These are phyloP conservation scores for Lytechinus pictus DNA, from an alignment of 35 echinoderm and acorn worm species.

Conservation along the genomic window DNA sequence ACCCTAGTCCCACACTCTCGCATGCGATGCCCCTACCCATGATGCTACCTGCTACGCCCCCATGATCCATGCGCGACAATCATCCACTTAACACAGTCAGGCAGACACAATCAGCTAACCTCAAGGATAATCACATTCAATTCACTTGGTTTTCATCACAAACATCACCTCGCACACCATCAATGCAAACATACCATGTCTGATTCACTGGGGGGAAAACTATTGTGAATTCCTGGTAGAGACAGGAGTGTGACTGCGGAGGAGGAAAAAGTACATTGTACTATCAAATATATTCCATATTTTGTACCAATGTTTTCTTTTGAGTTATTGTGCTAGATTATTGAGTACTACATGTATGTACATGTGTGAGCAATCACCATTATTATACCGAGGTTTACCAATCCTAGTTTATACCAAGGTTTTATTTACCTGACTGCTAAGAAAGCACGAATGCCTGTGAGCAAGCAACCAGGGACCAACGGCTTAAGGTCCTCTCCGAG, in stretches of 20 bases:
- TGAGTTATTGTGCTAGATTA: no score
- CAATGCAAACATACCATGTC: not conserved
- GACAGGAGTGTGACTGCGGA: not conserved
- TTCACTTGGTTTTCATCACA: not conserved
- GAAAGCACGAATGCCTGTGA: no score
- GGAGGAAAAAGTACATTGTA: not conserved
- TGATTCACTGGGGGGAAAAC: not conserved
- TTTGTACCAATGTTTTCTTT: not conserved
- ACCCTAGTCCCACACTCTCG: not conserved
- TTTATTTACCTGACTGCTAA: no score
- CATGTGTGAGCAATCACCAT: no score
- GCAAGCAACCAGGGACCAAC: no score
- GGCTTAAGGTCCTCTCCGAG: no score
- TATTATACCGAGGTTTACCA: no score
- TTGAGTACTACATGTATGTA: no score
- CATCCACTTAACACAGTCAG: not conserved
- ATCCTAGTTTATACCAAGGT: no score
- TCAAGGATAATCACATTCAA: constrained; percentile 4
- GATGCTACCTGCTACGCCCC: not conserved
- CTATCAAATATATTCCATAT: not conserved
- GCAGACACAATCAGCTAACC: not conserved
- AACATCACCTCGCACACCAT: not conserved
- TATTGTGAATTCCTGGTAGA: not conserved
- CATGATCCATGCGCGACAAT: not conserved
- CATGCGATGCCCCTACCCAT: not conserved